Base-by-base conservation (phyloP, 2,888 invertebrate genomes). In the Drosophila fungiperda region DNA sequence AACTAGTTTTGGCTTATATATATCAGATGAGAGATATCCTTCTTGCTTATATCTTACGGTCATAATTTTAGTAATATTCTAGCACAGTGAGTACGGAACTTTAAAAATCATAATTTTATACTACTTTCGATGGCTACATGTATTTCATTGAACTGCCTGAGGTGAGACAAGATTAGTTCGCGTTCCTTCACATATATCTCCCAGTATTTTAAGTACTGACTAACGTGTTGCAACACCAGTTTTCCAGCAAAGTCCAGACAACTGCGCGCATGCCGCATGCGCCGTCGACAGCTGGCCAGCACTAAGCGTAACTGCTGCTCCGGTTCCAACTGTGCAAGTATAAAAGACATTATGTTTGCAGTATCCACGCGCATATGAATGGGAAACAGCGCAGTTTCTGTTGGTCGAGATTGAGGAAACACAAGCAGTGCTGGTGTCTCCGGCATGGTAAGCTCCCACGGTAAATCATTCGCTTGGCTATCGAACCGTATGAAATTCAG, bases 391-490 rank as follows among this genome's bases (percentile, higher is more conserved):
- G 95, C 94, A 83, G 96, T 96, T 83, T 97, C 97, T 0, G 73
- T 61, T 40, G 82, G 84, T 32, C 82, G 95, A 82, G 94, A 93
- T 8, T 96, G 94, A 0, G 97, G 97, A 92, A 97, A 97, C 72
- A 97, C 96, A 36, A 98, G 93, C 52, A 98, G 94, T 0, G 97
- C 95, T 20, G 98, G 98, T 93, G 96, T 96, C 60, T 94, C 94
- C 74, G 96, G 95, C 94, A 96, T 96, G 49, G 96, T 96, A 42
- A 91, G 87, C 33, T 93, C 91, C 97, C 98, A 98, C 1, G 97
- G 97, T 80, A 98, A 94, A 93, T 97, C 97, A 94, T 98, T 98
- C 1, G 95, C 94, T 87, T 96, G 96, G 26, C 96, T 97, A 94
- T 98, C 97, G 42, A 98, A 95, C 23, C 97, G 94, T 29, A 95